Evolutionary conservation across 2,888 invertebrate genomes (phyloP).

Genomic region (Drosophila macrospina): DNA sequence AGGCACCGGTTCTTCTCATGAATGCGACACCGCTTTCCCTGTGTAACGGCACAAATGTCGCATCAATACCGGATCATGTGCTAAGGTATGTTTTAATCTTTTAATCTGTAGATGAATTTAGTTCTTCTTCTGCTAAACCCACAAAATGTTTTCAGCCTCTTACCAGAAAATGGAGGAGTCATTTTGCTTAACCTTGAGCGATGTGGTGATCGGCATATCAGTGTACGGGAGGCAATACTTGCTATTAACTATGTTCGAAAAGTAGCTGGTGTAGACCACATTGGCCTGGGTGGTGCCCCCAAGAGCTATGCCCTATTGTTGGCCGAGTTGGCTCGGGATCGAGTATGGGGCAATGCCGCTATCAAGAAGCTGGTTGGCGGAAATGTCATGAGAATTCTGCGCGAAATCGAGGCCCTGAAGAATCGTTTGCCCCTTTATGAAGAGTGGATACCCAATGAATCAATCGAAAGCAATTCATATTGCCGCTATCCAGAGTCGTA

Average conservation of each 20-base stretch:
- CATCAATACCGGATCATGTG: constrained; percentile 92
- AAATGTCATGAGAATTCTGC: constrained; percentile 87
- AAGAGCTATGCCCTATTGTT: constrained; percentile 87
- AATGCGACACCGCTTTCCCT: constrained; percentile 88
- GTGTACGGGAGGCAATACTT: constrained; percentile 85
- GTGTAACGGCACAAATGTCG: constrained; percentile 90
- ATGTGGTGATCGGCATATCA: constrained; percentile 84
- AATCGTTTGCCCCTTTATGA: constrained; percentile 86
- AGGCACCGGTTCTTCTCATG: constrained; percentile 89
- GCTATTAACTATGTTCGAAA: constrained; percentile 89
- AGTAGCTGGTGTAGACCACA: constrained; percentile 89
- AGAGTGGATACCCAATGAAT: constrained; percentile 86
- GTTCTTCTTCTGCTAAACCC: not conserved
- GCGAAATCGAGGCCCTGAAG: constrained; percentile 85
- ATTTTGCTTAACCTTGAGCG: constrained; percentile 88
- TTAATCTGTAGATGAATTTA: not conserved
- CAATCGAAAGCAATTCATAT: constrained; percentile 87
- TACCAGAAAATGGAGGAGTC: constrained; percentile 87
- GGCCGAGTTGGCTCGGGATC: constrained; percentile 87
- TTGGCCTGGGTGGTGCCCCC: constrained; percentile 87
- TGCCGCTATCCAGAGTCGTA: constrained; percentile 86
- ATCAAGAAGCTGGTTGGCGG: constrained; percentile 88
- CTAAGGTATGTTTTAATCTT: constrained; percentile 84
- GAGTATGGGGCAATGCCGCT: constrained; percentile 87
- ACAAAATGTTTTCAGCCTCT: constrained; percentile 63